Conservation (phyloP, 2,888 invertebrate species). For the Platerodrilus igneus region DNA sequence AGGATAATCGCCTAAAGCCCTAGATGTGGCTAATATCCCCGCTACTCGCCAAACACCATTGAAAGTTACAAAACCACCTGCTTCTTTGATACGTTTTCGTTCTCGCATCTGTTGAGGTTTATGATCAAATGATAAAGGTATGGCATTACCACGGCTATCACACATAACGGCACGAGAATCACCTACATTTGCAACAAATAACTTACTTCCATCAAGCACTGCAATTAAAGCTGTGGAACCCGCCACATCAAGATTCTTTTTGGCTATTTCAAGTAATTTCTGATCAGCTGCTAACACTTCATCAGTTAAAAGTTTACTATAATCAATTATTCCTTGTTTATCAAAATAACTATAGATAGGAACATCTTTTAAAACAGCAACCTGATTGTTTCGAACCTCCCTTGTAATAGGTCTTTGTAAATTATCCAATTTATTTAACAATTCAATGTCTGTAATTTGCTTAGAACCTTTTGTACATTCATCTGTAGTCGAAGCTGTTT, state of each 20-base stretch:
- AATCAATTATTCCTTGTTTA: conserved; percentile 70
- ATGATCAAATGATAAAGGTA: conserved; percentile 92
- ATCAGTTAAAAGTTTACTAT: conserved; percentile 76
- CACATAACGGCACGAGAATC: conserved; percentile 96
- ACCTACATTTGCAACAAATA: conserved; percentile 94
- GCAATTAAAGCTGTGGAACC: conserved; percentile 93
- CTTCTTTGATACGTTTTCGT: conserved; percentile 86
- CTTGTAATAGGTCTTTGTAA: conserved; percentile 58
- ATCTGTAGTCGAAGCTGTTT: conserved; percentile 54
- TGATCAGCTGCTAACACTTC: conserved; percentile 83
- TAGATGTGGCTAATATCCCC: conserved; percentile 88
- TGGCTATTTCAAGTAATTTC: conserved; percentile 75
- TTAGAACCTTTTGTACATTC: conserved; percentile 48
- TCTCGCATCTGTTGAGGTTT: conserved; percentile 96
- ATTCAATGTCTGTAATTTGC: conserved; percentile 64
- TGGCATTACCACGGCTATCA: conserved; percentile 82
- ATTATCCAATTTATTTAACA: conserved; percentile 62
- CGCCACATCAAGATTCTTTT: conserved; percentile 68
- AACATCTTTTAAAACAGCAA: conserved; percentile 48
- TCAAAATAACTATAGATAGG: conserved; percentile 64
- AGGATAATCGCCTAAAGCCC: conserved; percentile 93
- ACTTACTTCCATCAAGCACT: conserved; percentile 71
- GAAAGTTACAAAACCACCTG: conserved; percentile 92
- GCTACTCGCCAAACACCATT: conserved; percentile 96
- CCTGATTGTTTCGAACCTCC: conserved; percentile 53